A percentile compares a stretch with the other conserved stretches of the same genome.
These are phyloP conservation scores for Lycocerus yunnanus DNA, from an alignment of 2,888 invertebrate genomes.

Conservation along the genomic window DNA sequence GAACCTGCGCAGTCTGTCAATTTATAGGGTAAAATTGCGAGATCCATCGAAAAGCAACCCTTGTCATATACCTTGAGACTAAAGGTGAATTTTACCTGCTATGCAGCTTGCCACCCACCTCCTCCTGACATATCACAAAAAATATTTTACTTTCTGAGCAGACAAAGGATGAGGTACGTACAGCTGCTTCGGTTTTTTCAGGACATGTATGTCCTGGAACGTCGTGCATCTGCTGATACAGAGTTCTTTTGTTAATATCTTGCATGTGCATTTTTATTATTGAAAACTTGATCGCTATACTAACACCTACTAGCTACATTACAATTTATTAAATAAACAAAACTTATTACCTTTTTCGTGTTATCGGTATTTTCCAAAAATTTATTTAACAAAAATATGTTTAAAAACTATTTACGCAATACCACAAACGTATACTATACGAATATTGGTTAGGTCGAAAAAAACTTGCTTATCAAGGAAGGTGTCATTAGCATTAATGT, in stretches of 20 bases:
- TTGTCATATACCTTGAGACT: conserved; percentile 23
- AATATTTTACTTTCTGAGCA: conserved; percentile 24
- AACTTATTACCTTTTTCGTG: background rate
- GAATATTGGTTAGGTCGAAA: background rate
- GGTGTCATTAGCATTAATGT: background rate
- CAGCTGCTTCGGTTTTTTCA: conserved; percentile 35
- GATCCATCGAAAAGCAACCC: conserved; percentile 25
- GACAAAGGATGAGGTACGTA: conserved; percentile 25
- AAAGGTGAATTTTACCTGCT: conserved; percentile 42
- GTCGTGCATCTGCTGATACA: conserved; percentile 26
- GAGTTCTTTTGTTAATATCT: conserved; percentile 7
- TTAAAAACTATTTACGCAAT: background rate
- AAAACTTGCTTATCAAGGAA: background rate
- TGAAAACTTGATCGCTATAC: background rate
- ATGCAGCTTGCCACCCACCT: conserved; percentile 48
- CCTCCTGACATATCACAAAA: conserved; percentile 33
- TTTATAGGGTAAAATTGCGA: conserved; percentile 22
- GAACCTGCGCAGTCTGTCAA: conserved; percentile 28
- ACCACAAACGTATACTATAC: no score
- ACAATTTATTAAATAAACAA: background rate
- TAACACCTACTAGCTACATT: background rate
- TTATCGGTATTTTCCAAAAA: background rate
- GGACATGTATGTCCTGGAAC: conserved; percentile 25
- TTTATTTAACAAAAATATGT: background rate
- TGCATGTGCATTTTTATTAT: background rate